Percentiles rank a stretch among this genome's conserved stretches.
Conservation (phyloP, 1,140 invertebrate genomes). For the Sesamia nonagrioides region DNA sequence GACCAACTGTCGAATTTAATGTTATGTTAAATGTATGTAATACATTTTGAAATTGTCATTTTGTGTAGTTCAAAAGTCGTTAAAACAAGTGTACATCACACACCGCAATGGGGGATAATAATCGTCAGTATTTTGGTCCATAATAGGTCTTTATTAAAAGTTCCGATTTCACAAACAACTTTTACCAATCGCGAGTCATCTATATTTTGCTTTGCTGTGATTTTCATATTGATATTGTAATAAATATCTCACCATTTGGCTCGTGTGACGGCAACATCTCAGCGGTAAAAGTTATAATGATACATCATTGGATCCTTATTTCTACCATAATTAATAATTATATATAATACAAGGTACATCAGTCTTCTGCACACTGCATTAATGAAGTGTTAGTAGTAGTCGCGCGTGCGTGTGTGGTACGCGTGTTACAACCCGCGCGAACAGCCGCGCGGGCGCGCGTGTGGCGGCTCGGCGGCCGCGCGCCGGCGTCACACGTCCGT, state of each 20-base stretch:
- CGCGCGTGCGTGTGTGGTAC: constrained; percentile 12
- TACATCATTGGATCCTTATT: not conserved
- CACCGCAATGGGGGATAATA: not conserved
- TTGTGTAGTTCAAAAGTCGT: too few relatives aligned
- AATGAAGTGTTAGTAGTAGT: constrained; percentile 18
- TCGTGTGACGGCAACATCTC: not conserved
- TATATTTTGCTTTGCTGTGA: not conserved
- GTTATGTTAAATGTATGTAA: too few relatives aligned
- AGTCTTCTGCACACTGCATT: constrained; percentile 1
- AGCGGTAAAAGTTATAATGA: not conserved
- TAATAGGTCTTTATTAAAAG: not conserved
- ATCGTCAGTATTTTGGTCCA: not conserved
- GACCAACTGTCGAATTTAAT: not conserved
- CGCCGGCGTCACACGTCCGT: not conserved
- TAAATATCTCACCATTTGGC: too few relatives aligned
- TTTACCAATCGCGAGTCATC: not conserved
- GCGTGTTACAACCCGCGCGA: constrained; percentile 32
- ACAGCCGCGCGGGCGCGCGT: constrained; percentile 51
- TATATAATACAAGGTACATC: not conserved
- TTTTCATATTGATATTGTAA: not conserved
- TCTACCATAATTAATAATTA: not conserved
- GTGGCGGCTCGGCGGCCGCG: constrained; percentile 41
- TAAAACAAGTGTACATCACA: too few relatives aligned
- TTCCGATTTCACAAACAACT: not conserved
- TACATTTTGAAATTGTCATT: not conserved